Percentiles rank a stretch among this genome's conserved stretches.
Conservation (phyloP, 2,797 vertebrate species). For the Oryzias sinensis region DNA sequence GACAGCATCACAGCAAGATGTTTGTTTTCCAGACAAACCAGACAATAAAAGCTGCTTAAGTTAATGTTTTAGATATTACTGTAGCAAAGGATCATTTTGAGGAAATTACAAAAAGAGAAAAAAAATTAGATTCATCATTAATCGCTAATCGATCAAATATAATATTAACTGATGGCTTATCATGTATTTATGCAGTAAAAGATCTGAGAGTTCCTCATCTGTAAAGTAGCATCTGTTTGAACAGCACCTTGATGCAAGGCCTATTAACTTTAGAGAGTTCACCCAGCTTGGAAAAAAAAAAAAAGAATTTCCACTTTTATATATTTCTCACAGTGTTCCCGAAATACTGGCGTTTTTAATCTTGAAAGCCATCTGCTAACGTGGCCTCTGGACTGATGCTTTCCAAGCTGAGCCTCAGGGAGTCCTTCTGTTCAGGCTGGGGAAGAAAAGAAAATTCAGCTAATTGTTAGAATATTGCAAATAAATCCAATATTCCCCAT, state of each 20-base stretch:
- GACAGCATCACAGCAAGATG: conserved; percentile 44
- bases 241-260: neutral
- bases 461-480: neutral
- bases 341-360: neutral
- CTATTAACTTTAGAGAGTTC: neutral
- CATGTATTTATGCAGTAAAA: neutral
- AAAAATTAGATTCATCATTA: too few species aligned
- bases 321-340: neutral
- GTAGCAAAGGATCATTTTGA: neutral
- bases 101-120: too few species aligned
- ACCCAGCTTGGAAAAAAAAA: too few species aligned
- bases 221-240: neutral
- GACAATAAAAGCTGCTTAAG: conserved; percentile 30
- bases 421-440: too few species aligned
- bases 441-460: neutral
- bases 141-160: too few species aligned
- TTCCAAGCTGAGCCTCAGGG: neutral
- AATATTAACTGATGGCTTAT: too few species aligned
- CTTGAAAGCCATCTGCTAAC: neutral
- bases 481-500: neutral
- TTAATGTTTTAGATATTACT: conserved; percentile 16
- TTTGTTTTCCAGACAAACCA: conserved; percentile 23
- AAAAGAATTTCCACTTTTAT: neutral
- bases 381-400: neutral
- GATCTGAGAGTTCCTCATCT: neutral